phyloP scores from a whole-genome alignment of 2,113 vertebrate species.

The Tichodroma muraria region DNA sequence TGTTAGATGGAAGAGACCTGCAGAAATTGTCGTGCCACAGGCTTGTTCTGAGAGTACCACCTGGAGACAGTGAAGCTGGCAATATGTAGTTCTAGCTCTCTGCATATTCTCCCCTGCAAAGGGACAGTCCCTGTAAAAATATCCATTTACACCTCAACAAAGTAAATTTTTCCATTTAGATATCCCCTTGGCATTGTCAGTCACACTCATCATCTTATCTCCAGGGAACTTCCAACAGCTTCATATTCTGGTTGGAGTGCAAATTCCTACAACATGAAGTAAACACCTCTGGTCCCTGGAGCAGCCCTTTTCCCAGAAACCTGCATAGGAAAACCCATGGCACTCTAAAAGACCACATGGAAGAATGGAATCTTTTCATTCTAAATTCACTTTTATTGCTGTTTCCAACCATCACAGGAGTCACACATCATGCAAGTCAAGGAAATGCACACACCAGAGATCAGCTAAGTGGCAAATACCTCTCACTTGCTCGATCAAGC shows the following conservation, averaged over 20 bases:
- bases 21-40: not conserved
- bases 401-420: conserved; percentile 43
- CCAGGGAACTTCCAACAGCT: not conserved
- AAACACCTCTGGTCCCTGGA: not conserved
- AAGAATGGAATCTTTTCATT: conserved; percentile 18
- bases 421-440: not conserved
- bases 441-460: conserved; percentile 25
- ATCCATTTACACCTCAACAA: not conserved
- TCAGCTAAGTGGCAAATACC: conserved; percentile 49
- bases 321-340: not conserved
- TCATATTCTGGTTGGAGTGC: not conserved
- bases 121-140: not conserved
- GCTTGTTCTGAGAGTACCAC: not conserved
- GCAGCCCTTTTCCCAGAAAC: conserved; percentile 5
- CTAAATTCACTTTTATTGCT: conserved; percentile 16
- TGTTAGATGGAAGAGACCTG: not conserved
- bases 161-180: not conserved
- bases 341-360: not conserved
- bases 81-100: fast-evolving
- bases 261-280: not conserved
- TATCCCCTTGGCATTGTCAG: not conserved
- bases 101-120: not conserved
- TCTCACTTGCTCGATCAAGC: not conserved
- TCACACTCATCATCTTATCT: not conserved
- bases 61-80: not conserved